Percentiles rank a stretch among this genome's conserved stretches.
Conservation (phyloP, 2,113 vertebrate genomes). For the Ovis aries region ARS-UI_Ramb_v3.0 NC_056065.1:37483001-37483500, state of each 20-base stretch:
- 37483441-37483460: not conserved
- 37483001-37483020: not conserved
- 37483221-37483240: constrained; percentile 43
- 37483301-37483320: not conserved
- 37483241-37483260: constrained; percentile 31
- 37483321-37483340: not conserved
- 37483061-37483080: not conserved
- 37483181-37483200: constrained; percentile 35
- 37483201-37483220: constrained; percentile 21
- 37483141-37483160: constrained; percentile 37
- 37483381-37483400: not conserved
- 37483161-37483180: constrained; percentile 45
- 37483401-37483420: not conserved
- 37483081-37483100: not conserved
- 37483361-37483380: not conserved
- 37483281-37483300: not conserved
- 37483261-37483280: constrained; percentile 25
- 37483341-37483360: not conserved
- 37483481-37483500: not conserved
- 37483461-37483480: not conserved
- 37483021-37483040: constrained; percentile 22
- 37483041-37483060: constrained; percentile 24
- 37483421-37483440: not conserved
- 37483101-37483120: not conserved
- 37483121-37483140: constrained; percentile 26